Conservation (phyloP, 2,113 vertebrate genomes). For the Himantopus leucocephalus region DNA sequence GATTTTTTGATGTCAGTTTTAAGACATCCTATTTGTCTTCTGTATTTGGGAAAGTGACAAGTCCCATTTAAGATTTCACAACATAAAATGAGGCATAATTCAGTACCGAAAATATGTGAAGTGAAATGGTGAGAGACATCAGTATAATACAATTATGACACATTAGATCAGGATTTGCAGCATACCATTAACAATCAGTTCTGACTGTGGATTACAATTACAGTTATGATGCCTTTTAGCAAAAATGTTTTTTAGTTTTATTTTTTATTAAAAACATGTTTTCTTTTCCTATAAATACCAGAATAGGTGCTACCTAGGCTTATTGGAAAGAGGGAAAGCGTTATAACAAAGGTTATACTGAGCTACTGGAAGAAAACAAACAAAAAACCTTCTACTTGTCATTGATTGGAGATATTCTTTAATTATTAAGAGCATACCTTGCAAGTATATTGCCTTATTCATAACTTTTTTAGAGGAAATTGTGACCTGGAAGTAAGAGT, state of each 20-base stretch:
- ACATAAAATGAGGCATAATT: conserved; percentile 60
- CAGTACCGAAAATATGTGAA: conserved; percentile 26
- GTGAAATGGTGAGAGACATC: conserved; percentile 59
- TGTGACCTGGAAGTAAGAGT: neutral
- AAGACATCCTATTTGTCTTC: conserved; percentile 6
- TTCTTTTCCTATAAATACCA: neutral
- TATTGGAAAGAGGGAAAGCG: neutral
- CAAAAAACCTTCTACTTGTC: neutral
- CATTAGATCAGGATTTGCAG: conserved; percentile 73
- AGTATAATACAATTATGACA: conserved; percentile 72
- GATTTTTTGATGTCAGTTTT: neutral
- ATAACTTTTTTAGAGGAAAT: neutral
- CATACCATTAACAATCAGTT: conserved; percentile 65
- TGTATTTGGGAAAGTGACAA: conserved; percentile 70
- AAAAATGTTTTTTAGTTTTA: neutral
- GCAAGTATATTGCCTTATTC: neutral
- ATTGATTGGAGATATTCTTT: neutral
- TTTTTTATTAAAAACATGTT: neutral
- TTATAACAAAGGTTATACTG: neutral
- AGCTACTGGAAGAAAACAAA: neutral
- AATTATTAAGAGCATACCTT: neutral
- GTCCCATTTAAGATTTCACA: conserved; percentile 63
- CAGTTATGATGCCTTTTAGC: conserved; percentile 12
- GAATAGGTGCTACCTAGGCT: neutral
- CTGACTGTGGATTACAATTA: conserved; percentile 60